phyloP scores from a whole-genome alignment of 2,888 invertebrate genomes.

The Hypena proboscidalis region DNA sequence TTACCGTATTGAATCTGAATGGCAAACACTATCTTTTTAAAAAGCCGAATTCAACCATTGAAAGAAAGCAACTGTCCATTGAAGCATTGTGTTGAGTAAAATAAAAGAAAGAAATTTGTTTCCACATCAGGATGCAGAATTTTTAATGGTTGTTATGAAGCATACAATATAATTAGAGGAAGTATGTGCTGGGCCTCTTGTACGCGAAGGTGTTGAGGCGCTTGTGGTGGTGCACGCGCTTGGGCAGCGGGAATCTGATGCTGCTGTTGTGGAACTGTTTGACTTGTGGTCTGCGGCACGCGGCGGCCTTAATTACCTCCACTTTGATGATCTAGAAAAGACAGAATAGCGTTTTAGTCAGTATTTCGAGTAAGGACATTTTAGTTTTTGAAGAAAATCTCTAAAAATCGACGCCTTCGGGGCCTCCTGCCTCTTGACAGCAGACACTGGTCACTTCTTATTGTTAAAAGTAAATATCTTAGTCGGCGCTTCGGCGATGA shows the following conservation, averaged over 20 bases:
- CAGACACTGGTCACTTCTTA: too few species aligned
- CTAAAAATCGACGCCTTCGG: too few species aligned
- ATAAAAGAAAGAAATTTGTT: conserved; percentile 31
- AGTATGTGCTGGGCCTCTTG: conserved; percentile 92
- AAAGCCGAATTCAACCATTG: too few species aligned
- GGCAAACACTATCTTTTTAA: too few species aligned
- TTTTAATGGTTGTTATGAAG: conserved; percentile 58
- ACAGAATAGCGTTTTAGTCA: conserved; percentile 12
- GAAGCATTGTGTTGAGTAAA: not conserved
- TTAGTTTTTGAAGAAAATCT: too few species aligned
- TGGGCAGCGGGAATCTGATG: conserved; percentile 98
- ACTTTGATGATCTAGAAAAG: conserved; percentile 96
- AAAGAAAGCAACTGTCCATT: not conserved
- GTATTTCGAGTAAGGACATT: too few species aligned
- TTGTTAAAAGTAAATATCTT: too few species aligned
- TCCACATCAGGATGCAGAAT: conserved; percentile 62
- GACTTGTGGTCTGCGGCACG: conserved; percentile 96
- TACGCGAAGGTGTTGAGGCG: conserved; percentile 93
- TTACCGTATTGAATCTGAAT: too few species aligned
- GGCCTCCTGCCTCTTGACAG: too few species aligned
- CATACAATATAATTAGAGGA: conserved; percentile 81
- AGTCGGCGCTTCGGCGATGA: too few species aligned
- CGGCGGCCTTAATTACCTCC: conserved; percentile 94
- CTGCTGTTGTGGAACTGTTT: conserved; percentile 99
- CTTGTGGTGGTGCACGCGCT: conserved; percentile 93